Base-by-base conservation (phyloP, 2,888 invertebrate species). In the Alviniconcha strummeri region DNA sequence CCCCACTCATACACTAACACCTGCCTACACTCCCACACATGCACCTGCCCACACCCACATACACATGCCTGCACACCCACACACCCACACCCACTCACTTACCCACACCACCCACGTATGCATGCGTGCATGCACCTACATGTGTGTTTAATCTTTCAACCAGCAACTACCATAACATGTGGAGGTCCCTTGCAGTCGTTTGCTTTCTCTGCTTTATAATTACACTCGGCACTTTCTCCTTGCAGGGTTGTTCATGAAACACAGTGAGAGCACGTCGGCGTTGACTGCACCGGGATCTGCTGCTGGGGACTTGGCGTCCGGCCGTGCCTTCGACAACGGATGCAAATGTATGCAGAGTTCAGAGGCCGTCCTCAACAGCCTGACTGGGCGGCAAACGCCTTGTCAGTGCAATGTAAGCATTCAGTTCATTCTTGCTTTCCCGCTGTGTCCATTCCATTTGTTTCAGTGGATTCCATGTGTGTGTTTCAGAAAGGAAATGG, bases 251-350 rank as follows among this genome's bases (percentile, higher is more conserved):
- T 89, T 88, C 80, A 83, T 91, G 81, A 91, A 91, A 85, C 88
- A 90, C n/a, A 88, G 89, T 55, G 89, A 89, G 81, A 91, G 89
- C 81, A 85, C 86, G 5, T 88, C 90, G 8, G 87, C 87, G 8
- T 86, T 87, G 54, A 85, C 71, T 69, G 60, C 86, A 71, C 57
- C 83, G 82, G 19, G 85, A 7, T 85, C 86, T 13, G 83, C 86
- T 74, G 84, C 88, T 3, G 91, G 91, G 7, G 98, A 99, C 94
- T 94, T 99, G 89, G 96, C 97, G 83, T 97, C 98, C 19, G 99
- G 99, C 72, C 96, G 97, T 91, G 99, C 98, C 57, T 99, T 99
- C 94, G 98, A 99, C 94, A 98, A 96, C 94, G 98, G 98, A 86
- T 99, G 99, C 95, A 95, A 96, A 87, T 94, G 94, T 87, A 92